Base-by-base conservation (phyloP, 2,888 invertebrate genomes). In the Lasioglossum calceatum region DNA sequence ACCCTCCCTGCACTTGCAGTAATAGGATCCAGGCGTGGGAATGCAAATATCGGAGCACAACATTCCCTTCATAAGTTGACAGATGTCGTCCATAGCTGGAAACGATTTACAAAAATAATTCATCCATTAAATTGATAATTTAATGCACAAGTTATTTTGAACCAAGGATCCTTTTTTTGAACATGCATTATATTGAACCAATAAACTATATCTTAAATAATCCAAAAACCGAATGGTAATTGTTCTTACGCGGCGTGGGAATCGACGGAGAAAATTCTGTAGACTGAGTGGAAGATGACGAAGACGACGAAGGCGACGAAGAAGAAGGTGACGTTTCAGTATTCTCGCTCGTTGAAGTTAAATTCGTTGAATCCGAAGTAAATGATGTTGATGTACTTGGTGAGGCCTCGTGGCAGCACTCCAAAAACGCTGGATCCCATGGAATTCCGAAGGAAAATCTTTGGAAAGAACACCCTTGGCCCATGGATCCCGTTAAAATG, bases 31-130 rank as follows among this genome's bases (percentile, higher is more conserved):
- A 0, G 96, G 97, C 0, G 97, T 96, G 2, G 98, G 97, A 42
- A 98, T 96, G 93, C 98, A 98, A 91, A 97, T 97, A 91, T 98
- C 98, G 0, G 97, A 97, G 94, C 98, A 98, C 23, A 97, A 95
- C 92, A 96, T 94, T n/a, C 96, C 96, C 93, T 95, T 95, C 93
- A 96, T 96, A 64, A 95, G 89, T 70, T 95, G 92, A 88, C 96
- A 96, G 67, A 96, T 93, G 89, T 96, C 95, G 54, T 94, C 95
- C 75, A 93, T 19, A 32, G 86, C 94, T 94, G 91, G 16, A 89
- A 91, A 85, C 81, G 74, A 83, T 79, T 78, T 50, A 67, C 19
- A 44, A 2, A n/a, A 39, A 19, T 67, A 67, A 67, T 67, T 23
- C 7, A 23, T 67, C 8, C 54, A 23, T 8, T 23, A 50, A 7